phyloP scores from a whole-genome alignment of 2,888 invertebrate species.

The Cybosia mesomella region DNA sequence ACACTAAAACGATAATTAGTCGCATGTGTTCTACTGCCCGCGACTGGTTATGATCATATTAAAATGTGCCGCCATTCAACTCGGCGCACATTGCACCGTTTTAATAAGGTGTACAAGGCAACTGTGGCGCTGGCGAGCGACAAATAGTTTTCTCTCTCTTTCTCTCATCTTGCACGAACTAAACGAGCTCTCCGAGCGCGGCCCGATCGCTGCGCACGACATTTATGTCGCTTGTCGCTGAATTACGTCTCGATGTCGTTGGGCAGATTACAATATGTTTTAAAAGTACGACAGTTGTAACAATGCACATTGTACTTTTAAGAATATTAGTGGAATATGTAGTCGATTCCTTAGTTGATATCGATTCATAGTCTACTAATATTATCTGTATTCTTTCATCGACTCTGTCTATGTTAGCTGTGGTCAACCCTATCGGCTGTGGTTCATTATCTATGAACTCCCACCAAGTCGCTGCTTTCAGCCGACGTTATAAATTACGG shows the following conservation, averaged over 20 bases:
- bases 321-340: no score
- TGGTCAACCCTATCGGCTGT: no score
- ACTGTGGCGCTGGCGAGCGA: not conserved
- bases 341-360: no score
- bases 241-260: conserved; percentile 31
- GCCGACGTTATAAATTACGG: no score
- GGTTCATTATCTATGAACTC: no score
- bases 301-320: no score
- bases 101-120: conserved; percentile 28
- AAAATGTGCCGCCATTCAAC: conserved; percentile 6
- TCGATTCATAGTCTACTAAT: no score
- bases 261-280: conserved; percentile 23
- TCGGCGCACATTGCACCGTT: conserved; percentile 9
- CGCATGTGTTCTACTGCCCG: conserved; percentile 21
- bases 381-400: no score
- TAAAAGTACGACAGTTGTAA: conserved; percentile 18
- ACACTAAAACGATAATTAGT: conserved; percentile 40
- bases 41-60: conserved; percentile 29
- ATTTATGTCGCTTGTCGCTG: conserved; percentile 38
- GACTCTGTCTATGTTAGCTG: no score
- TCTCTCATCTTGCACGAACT: conserved; percentile 9
- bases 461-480: no score
- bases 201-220: conserved; percentile 42
- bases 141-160: not conserved
- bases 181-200: conserved; percentile 35